These are phyloP conservation scores for pig (Sus scrofa) DNA, from an alignment of 2,113 vertebrate genomes.

Conservation along the genomic window T2T-Sscrofa CM000817.6:70837001-70837500, in stretches of 20 bases:
- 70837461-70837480: not conserved
- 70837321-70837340: not conserved
- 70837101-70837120: rapidly evolving
- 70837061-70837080: not conserved
- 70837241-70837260: not conserved
- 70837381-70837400: not conserved
- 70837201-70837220: not conserved
- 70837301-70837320: not conserved
- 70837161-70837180: not conserved
- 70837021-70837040: not conserved
- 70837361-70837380: not conserved
- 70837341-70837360: not conserved
- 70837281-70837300: not conserved
- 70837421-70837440: not conserved
- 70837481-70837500: not conserved
- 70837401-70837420: not conserved
- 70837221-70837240: not conserved
- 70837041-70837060: not conserved
- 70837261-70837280: not conserved
- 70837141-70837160: not conserved
- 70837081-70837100: rapidly evolving
- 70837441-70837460: not conserved
- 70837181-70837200: not conserved
- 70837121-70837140: not conserved
- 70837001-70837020: not conserved